Evolutionary conservation across 30 jellyfish, hydroid and myxozoan genomes (phyloP), one percentile per base, ranked within the genome.

Genomic region (Chironex yamaguchii): DNA sequence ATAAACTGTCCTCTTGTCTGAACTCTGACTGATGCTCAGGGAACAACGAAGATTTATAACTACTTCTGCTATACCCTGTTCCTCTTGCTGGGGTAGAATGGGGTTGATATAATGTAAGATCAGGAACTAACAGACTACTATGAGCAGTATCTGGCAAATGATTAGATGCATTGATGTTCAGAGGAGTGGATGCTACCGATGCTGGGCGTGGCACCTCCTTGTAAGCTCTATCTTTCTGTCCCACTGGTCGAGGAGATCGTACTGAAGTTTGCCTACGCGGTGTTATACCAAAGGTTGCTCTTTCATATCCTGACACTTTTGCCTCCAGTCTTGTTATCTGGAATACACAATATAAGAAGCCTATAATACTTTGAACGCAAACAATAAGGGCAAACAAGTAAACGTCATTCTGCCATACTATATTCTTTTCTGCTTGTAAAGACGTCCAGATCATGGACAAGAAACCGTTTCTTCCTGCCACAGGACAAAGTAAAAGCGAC

Each of bases 311-410:
- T 24, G 97, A 89, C 21, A 89, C 66, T 80, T 89, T 89, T 4
- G 93, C 97, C 30, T 89, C 97, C 24, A 89, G 90, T 17, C 97
- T 89, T 28, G 97, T 67, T 6, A 79, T 73, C 97, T 89, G 67
- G 3, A 53, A 78, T 9, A 42, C 17, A 42, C 13, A 42, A 42
- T 6, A 42, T n/a, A n/a, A n/a, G n/a, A n/a, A n/a, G n/a, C n/a
- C n/a, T n/a, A n/a, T n/a, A n/a, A n/a, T n/a, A n/a, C n/a, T n/a
- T n/a, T n/a, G n/a, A n/a, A n/a, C n/a, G n/a, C n/a, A n/a, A n/a
- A n/a, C n/a, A n/a, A n/a, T n/a, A n/a, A n/a, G n/a, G n/a, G n/a
- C n/a, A n/a, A n/a, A n/a, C n/a, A n/a, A n/a, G n/a, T n/a, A n/a
- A n/a, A n/a, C n/a, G n/a, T n/a, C n/a, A n/a, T n/a, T n/a, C n/a